Evolutionary conservation across 2,797 vertebrate genomes (phyloP), one percentile per base, ranked within the genome.

Genomic region (Gobio occitaniae): DNA sequence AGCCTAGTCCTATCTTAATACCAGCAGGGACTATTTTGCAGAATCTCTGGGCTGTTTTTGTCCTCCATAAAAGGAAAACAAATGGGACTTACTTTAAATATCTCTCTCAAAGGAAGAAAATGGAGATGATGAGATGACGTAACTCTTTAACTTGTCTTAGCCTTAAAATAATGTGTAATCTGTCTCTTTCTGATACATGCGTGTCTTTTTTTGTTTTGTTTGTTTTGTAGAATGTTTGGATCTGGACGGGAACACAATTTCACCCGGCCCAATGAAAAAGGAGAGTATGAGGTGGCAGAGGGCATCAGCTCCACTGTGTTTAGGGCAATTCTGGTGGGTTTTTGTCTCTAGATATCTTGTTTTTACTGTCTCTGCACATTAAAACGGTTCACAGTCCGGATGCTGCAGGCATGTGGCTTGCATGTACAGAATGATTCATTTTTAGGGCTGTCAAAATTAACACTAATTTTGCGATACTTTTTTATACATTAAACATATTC

Each of bases 231-330:
- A 94, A 99, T 99, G 98, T 99, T 99, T 96, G 98, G 98, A 87
- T 99, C 98, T 78, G 98, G 98, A 89, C 94, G 98, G 94, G 98
- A 99, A 93, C 97, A 99, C 92, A 99, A 99, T 89, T 99, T 99
- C 86, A 99, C 98, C 48, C 96, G 98, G 72, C 98, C 98, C 83
- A 99, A 99, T 84, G 98, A 99, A 88, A 99, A 99, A 88, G 98
- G 98, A 85, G 98, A 99, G 88, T 99, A 95, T 68, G 98, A 99
- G 87, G 98, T 99, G 82, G 98, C 98, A 29, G 98, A 99, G 90
- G 98, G 98, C 90, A 99, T 99, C 93, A 98, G 97, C 88, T 99
- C 97, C 69, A 99, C 98, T 38, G 98, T 99, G 86, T 99, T 99
- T 92, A 94, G 98, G 91, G 98, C 98, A 88, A 99, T 99, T 93